Evolutionary conservation across 2,888 invertebrate genomes (phyloP), one percentile per base, ranked within the genome.

Genomic region (Caradrina clavipalpis): DNA sequence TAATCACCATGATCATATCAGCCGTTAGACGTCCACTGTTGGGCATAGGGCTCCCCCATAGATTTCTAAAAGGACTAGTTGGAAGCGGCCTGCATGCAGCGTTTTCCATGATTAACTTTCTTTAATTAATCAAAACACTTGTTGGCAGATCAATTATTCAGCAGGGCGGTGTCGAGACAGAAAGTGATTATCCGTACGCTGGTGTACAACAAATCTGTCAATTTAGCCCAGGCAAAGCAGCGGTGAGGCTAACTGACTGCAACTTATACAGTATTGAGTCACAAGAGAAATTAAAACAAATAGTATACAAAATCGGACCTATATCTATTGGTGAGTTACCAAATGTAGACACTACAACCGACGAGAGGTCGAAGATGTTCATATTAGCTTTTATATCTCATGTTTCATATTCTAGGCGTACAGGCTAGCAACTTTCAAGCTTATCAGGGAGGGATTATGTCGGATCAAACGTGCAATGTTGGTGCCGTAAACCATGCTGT

Each of bases 261-360:
- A 8, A 4, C 1, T 19, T 5, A 0, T 69, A 55, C 19, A 21
- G 13, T 6, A 1, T 70, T 8, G 6, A 0, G 7, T 79, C 97
- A 67, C 98, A 98, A 91, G 84, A 84, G 22, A 78, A 74, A 35
- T 22, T 76, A 7, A 81, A 81, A 47, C 69, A 81, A 45, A 5
- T 81, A 6, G 1, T 81, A n/a, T 71, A 56, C 35, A 8, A 19
- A 1, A 11, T 50, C 5, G 80, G 80, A 60, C 80, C 80, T 19
- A 45, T 80, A 13, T 31, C 80, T 31, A 13, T 80, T 42, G 68
- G 80, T 80, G 70, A 66, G 53, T 70, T 17, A 21, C 8, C 17
- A 19, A 0, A 13, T n/a, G 17, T 17, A n/a, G 21, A 42, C 21
- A 56, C 26, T 45, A 58, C 10, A 31, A 19, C 19, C 11, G 5